Base-by-base conservation (phyloP, 2,113 vertebrate genomes). In the Zosterops japonicus region DNA sequence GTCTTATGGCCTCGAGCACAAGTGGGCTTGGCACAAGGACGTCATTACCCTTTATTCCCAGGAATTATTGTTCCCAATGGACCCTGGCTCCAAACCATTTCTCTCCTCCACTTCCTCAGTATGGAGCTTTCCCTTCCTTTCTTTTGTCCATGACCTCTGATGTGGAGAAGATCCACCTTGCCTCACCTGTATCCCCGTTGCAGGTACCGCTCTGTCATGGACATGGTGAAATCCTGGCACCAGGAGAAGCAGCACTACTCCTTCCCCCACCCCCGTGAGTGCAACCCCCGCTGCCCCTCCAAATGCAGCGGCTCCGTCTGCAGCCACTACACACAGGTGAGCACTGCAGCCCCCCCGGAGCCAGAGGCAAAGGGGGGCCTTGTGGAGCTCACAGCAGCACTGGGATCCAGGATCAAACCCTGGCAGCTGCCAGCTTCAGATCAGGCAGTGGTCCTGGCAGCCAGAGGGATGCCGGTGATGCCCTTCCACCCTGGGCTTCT, bases 261-360 rank as follows among this genome's bases (percentile, higher is more conserved):
- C 70, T 99, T 98, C 84, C 98, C 98, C 0, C 82, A 96, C 31
- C 97, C 97, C 1, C 92, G 5, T 0, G 97, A 98, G 71, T 98
- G 98, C 72, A 93, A 67, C 36, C 98, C 98, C 6, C 96, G 68
- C 77, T 98, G 98, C 84, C 98, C 99, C 22, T 98, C 96, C 97
- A 98, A 91, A 74, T 99, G 98, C 96, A 98, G 86, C 0, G 97
- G 98, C 27, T 96, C 98, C 0, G 98, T 99, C 56, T 99, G 99
- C 96, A 98, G 98, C 81, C 99, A 99, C 96, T 99, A 99, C 70
- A 99, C 99, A 1, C 98, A 99, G 98, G 99, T 99, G 97, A 90
- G 94, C 8, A 1, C 70, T 33, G 4, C 44, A 47, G 21, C 6
- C 56, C 24, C 35, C 52, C 4, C 0, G 60, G 4, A 57, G 27